Evolutionary conservation across 2,888 invertebrate species (phyloP), one percentile per base, ranked within the genome.

Genomic region (Anodontia alba): DNA sequence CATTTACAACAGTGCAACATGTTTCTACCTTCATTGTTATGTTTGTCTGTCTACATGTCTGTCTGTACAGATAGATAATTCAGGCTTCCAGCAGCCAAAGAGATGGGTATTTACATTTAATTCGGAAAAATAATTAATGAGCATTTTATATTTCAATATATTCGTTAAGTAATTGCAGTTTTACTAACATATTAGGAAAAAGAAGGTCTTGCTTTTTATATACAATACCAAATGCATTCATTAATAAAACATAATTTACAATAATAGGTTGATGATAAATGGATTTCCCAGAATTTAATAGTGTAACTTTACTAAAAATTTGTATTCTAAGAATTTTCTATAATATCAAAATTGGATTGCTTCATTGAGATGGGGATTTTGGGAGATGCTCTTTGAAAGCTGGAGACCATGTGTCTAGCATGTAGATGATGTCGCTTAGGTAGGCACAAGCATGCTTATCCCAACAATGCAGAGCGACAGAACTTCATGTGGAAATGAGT

Each of bases 371-470:
- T 38, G 38, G 38, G 38, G 26, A 54, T 26, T 54, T 54, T 8
- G 15, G 5, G 23, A 5, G 23, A 54, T 54, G 54, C 54, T 62
- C 62, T 62, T 62, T 62, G 62, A 62, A 62, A 62, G 62, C 62
- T 78, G 76, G 77, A 76, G 78, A 78, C 80, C 26, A 70, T 72
- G 78, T 80, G 76, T 78, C 69, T 77, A 80, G 85, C 85, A 85
- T 85, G 85, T 76, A 80, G 83, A 83, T 78, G 70, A 78, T 85
- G 85, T 83, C 82, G 85, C 85, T 85, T 85, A 73, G 57, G 77
- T 85, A 85, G 84, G 85, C 85, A 85, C 85, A 76, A 76, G 85
- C 85, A 85, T 85, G 85, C 79, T 80, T 79, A 76, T 72, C 80
- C 72, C 74, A 73, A 73, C 80, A 80, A 29, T 29, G 62, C 62